These are phyloP conservation scores for Atta colombica DNA, from an alignment of 1,140 invertebrate species.

Conservation along the genomic window DNA sequence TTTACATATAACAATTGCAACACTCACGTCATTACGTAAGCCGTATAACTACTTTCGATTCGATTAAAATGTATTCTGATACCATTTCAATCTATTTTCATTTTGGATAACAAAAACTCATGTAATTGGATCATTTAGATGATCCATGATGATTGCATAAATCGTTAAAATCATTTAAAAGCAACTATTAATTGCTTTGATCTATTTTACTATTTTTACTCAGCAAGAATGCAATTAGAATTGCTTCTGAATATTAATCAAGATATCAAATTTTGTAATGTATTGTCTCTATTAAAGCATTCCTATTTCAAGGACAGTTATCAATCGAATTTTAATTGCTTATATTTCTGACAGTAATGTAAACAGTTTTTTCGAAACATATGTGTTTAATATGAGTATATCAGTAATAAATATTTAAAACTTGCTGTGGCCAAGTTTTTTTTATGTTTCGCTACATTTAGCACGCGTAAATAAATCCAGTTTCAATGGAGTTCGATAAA, in stretches of 20 bases:
- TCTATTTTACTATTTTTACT: not conserved
- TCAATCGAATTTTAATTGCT: not conserved
- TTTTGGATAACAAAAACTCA: conserved; percentile 18
- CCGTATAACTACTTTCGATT: conserved; percentile 36
- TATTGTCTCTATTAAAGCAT: not conserved
- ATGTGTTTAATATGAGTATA: not conserved
- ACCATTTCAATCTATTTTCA: not conserved
- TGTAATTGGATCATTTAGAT: not conserved
- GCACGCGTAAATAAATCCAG: conserved; percentile 5
- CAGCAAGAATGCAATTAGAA: not conserved
- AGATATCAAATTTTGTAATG: not conserved
- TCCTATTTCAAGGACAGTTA: not conserved
- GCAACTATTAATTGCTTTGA: not conserved
- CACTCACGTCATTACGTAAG: conserved; percentile 29
- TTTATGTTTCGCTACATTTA: not conserved
- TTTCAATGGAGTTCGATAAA: not conserved
- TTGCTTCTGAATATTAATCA: not conserved
- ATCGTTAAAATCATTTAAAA: not conserved
- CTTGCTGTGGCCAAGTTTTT: not conserved
- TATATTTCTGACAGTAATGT: not conserved
- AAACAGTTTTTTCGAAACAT: not conserved
- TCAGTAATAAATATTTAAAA: not conserved
- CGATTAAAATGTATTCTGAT: conserved; percentile 23
- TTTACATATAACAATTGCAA: conserved; percentile 55
- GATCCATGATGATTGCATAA: too few species aligned